Evolutionary conservation across 1,140 invertebrate genomes (phyloP).

Genomic region (Coenobita brevimanus): DNA sequence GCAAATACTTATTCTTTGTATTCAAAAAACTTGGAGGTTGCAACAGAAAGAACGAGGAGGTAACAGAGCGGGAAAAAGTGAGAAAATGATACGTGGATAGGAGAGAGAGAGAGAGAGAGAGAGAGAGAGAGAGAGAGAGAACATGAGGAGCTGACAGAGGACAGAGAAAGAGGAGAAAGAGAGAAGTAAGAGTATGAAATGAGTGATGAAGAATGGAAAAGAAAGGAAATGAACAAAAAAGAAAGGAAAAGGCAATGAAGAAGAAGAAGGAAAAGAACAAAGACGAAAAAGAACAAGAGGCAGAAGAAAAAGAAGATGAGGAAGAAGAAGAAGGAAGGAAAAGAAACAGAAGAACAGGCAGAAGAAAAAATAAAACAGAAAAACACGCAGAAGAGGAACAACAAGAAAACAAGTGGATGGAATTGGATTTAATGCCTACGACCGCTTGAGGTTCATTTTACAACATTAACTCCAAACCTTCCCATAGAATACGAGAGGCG

Average conservation of each 20-base stretch:
- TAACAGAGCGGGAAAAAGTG: no score
- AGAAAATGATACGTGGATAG: not conserved
- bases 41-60: no score
- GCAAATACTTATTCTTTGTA: no score
- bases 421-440: no score
- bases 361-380: not conserved
- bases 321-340: not conserved
- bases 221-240: not conserved
- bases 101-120: not conserved
- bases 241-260: not conserved
- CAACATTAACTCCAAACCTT: no score
- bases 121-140: constrained; percentile 1
- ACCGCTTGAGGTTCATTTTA: no score
- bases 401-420: not conserved
- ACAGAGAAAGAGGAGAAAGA: not conserved
- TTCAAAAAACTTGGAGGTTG: no score
- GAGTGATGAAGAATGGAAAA: not conserved
- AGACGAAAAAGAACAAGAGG: not conserved
- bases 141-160: not conserved
- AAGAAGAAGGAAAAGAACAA: not conserved
- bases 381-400: not conserved
- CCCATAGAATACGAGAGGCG: no score
- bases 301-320: not conserved
- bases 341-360: not conserved
- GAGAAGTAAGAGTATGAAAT: not conserved